These are phyloP conservation scores for Spermophilus dauricus DNA, from an alignment of 2,113 vertebrate species.

Conservation along the genomic window DNA sequence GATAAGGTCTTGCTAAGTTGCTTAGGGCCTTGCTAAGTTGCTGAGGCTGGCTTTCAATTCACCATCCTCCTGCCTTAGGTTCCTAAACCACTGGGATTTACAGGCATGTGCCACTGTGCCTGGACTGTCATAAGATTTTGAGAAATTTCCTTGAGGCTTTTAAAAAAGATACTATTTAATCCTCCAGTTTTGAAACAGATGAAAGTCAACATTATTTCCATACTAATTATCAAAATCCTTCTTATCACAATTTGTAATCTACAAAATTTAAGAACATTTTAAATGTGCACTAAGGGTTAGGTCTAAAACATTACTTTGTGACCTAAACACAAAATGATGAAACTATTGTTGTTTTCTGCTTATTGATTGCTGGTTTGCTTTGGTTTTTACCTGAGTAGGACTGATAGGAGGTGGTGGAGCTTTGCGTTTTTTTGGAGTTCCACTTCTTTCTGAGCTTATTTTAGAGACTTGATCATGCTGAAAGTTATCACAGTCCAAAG, in stretches of 20 bases:
- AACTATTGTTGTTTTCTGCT: background rate
- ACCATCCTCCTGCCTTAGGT: too few species aligned
- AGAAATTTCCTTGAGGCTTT: constrained; percentile 37
- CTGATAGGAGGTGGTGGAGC: constrained; percentile 99
- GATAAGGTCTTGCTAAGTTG: too few species aligned
- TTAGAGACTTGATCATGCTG: constrained; percentile 98
- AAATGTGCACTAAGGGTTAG: background rate
- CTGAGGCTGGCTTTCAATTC: too few species aligned
- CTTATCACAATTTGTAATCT: background rate
- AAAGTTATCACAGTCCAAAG: constrained; percentile 92
- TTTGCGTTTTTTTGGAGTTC: constrained; percentile 99
- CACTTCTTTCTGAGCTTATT: constrained; percentile 98
- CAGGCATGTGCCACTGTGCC: too few species aligned
- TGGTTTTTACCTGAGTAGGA: constrained; percentile 95
- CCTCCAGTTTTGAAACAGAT: constrained; percentile 19
- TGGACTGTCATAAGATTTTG: background rate
- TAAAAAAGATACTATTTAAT: background rate
- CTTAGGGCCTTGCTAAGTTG: too few species aligned
- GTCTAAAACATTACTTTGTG: background rate
- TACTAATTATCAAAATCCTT: constrained; percentile 29
- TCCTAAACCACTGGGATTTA: too few species aligned
- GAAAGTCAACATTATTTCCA: constrained; percentile 57
- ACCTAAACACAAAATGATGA: constrained; percentile 43
- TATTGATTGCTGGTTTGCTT: constrained; percentile 37
- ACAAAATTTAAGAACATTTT: background rate